phyloP scores from a whole-genome alignment of 2,888 invertebrate species.

The Podabrus alpinus region DNA sequence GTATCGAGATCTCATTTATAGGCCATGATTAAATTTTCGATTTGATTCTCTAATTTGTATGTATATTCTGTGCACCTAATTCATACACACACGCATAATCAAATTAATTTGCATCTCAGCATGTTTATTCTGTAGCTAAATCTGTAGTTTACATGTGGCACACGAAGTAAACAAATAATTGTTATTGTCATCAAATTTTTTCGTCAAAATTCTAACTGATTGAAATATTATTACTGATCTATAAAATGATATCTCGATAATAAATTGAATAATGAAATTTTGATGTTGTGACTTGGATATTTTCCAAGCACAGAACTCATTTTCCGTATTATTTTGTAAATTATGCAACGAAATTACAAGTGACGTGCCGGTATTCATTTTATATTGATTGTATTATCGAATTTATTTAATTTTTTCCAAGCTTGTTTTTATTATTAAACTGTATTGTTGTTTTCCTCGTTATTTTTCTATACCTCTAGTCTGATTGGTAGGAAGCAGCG shows the following conservation, averaged over 20 bases:
- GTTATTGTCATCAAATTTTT: neutral
- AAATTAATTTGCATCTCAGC: slow-evolving; percentile 17
- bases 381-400: neutral
- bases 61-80: neutral
- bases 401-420: neutral
- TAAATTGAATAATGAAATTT: neutral
- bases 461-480: too few species aligned
- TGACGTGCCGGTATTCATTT: neutral
- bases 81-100: slow-evolving; percentile 1
- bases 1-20: neutral
- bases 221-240: neutral
- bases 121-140: slow-evolving; percentile 1
- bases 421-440: neutral
- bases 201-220: neutral
- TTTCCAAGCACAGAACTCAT: neutral
- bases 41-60: neutral
- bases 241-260: neutral
- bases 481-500: neutral
- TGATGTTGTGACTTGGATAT: neutral
- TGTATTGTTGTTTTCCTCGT: neutral
- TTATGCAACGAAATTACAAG: neutral
- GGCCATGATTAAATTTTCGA: neutral
- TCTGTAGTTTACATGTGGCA: neutral
- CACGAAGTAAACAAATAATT: neutral
- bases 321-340: neutral